Percentiles rank a stretch among this genome's conserved stretches.
phyloP scores from a whole-genome alignment of 2,888 invertebrate species.

The Drosophila greeni region DNA sequence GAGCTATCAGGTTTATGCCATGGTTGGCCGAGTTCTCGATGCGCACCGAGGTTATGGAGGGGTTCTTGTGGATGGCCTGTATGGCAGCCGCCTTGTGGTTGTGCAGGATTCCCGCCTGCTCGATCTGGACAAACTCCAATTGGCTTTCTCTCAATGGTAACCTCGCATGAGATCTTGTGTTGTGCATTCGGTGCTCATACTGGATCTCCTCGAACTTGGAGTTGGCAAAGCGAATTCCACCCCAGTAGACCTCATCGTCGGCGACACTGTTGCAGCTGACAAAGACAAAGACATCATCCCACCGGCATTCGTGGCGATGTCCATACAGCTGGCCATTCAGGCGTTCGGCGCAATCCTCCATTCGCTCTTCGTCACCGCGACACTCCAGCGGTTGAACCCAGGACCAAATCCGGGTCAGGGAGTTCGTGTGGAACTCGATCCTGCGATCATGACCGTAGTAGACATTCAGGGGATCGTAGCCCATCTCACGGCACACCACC shows the following conservation, averaged over 20 bases:
- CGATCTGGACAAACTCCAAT: slow-evolving; percentile 88
- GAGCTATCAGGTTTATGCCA: slow-evolving; percentile 94
- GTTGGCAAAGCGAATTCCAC: slow-evolving; percentile 95
- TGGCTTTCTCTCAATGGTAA: slow-evolving; percentile 86
- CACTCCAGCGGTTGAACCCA: slow-evolving; percentile 97
- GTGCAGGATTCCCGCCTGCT: slow-evolving; percentile 96
- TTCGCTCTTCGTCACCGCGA: slow-evolving; percentile 85
- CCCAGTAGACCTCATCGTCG: slow-evolving; percentile 90
- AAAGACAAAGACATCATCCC: slow-evolving; percentile 95
- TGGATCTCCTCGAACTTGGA: slow-evolving; percentile 92
- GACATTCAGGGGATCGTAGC: slow-evolving; percentile 92
- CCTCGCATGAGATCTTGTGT: slow-evolving; percentile 87
- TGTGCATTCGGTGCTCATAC: slow-evolving; percentile 89
- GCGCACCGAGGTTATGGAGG: slow-evolving; percentile 88
- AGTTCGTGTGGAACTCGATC: slow-evolving; percentile 93
- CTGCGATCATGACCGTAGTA: slow-evolving; percentile 91
- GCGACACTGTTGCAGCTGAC: slow-evolving; percentile 88
- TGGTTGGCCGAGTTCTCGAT: slow-evolving; percentile 92
- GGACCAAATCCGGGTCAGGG: slow-evolving; percentile 91
- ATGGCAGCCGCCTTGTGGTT: slow-evolving; percentile 96
- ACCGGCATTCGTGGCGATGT: slow-evolving; percentile 90
- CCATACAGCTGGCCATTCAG: slow-evolving; percentile 94
- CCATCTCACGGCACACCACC: slow-evolving; percentile 96
- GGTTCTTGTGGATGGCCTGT: slow-evolving; percentile 92
- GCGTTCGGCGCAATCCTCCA: slow-evolving; percentile 91